Evolutionary conservation across 2,113 vertebrate species (phyloP).

Genomic region (Lophochroa leadbeateri): DNA sequence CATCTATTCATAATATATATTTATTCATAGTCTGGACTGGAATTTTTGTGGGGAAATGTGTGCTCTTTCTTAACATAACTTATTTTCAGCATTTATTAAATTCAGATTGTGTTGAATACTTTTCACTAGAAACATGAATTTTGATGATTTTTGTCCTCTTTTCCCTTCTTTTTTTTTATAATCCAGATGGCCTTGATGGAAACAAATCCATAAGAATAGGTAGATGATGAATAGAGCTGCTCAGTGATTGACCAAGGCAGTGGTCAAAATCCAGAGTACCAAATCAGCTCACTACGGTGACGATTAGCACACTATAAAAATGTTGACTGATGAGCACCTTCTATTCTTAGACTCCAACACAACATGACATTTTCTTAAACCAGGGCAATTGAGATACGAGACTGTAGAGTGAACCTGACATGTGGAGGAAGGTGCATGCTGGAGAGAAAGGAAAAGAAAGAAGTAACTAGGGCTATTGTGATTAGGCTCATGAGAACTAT

Average conservation of each 20-base stretch:
- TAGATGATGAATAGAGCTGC: conserved; percentile 69
- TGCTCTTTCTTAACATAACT: background rate
- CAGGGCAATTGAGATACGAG: conserved; percentile 26
- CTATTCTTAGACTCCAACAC: conserved; percentile 65
- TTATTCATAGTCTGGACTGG: background rate
- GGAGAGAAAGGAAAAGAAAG: conserved; percentile 38
- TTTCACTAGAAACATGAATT: conserved; percentile 6
- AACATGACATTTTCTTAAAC: conserved; percentile 43
- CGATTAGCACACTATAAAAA: conserved; percentile 50
- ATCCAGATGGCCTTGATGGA: conserved; percentile 38
- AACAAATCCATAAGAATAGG: conserved; percentile 70
- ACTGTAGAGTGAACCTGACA: conserved; percentile 3
- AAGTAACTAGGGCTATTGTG: conserved; percentile 42
- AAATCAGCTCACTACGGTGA: conserved; percentile 68
- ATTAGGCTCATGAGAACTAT: conserved; percentile 42
- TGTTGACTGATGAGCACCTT: conserved; percentile 67
- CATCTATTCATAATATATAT: background rate
- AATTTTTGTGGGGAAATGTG: accelerated
- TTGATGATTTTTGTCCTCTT: conserved; percentile 10
- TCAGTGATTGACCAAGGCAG: conserved; percentile 72
- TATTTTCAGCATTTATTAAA: background rate
- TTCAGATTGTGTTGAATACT: background rate
- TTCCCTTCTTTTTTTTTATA: conserved; percentile 34
- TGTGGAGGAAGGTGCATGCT: background rate
- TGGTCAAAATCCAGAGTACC: conserved; percentile 68